phyloP scores from a whole-genome alignment of 2,888 invertebrate genomes.

The Parnassius orleans region DNA sequence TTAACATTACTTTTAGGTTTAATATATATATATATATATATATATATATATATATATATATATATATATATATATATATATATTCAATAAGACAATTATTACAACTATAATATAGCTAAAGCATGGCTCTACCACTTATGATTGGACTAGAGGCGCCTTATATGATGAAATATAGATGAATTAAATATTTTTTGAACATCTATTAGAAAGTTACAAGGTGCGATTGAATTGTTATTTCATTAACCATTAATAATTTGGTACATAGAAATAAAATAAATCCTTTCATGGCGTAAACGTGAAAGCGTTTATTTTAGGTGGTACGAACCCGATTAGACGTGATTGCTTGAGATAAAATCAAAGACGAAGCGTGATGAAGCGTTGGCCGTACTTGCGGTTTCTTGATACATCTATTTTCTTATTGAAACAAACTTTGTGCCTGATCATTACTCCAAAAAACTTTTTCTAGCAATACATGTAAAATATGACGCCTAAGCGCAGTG shows the following conservation, averaged over 20 bases:
- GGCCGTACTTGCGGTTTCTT: slow-evolving; percentile 40
- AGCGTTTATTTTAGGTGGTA: slow-evolving; percentile 26
- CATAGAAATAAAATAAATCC: slow-evolving; percentile 10
- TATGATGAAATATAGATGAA: too few relatives aligned
- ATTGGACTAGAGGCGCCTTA: too few relatives aligned
- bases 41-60: too few relatives aligned
- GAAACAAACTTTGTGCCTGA: slow-evolving; percentile 44
- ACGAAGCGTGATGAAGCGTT: slow-evolving; percentile 57
- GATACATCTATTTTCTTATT: slow-evolving; percentile 57
- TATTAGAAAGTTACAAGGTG: not conserved
- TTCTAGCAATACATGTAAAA: not conserved
- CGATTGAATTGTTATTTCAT: not conserved
- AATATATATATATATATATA: too few relatives aligned
- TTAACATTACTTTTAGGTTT: too few relatives aligned
- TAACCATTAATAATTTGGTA: slow-evolving; percentile 7
- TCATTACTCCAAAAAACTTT: slow-evolving; percentile 20
- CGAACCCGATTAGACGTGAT: slow-evolving; percentile 21
- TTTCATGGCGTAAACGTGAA: slow-evolving; percentile 27
- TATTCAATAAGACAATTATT: too few relatives aligned
- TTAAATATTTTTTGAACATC: too few relatives aligned
- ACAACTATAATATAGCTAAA: too few relatives aligned
- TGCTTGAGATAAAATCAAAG: slow-evolving; percentile 24
- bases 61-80: too few relatives aligned
- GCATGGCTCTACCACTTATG: too few relatives aligned
- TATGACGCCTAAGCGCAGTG: too few relatives aligned